Conservation (phyloP, 2,113 vertebrate genomes). For the Trogon melanurus region DNA sequence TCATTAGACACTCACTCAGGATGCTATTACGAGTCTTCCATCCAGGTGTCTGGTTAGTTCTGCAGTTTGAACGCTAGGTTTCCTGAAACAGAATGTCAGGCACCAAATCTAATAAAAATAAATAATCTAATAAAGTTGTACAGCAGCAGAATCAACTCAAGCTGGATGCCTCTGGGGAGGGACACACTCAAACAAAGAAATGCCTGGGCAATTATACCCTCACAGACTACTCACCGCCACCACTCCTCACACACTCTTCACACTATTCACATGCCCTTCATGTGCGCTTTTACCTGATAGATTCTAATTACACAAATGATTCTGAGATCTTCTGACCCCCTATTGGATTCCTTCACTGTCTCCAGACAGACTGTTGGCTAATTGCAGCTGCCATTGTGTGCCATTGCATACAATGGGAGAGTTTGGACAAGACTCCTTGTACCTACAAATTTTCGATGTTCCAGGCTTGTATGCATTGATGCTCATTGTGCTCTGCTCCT, state of each 20-base stretch:
- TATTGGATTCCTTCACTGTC: neutral
- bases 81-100: neutral
- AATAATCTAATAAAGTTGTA: neutral
- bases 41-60: neutral
- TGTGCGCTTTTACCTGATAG: neutral
- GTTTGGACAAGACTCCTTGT: neutral
- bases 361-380: neutral
- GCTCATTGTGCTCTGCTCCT: neutral
- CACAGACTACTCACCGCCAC: neutral
- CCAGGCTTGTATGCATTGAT: neutral
- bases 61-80: neutral
- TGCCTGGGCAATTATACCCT: neutral
- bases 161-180: neutral
- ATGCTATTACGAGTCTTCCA: neutral
- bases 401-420: neutral
- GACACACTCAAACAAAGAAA: neutral
- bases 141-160: neutral
- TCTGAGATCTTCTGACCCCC: neutral
- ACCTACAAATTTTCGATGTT: neutral
- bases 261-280: neutral
- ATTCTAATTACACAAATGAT: neutral
- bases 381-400: neutral
- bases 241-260: neutral
- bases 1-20: neutral
- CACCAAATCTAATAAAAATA: neutral